Conservation (phyloP, 2,888 invertebrate species). For the Tetragnatha montana region DNA sequence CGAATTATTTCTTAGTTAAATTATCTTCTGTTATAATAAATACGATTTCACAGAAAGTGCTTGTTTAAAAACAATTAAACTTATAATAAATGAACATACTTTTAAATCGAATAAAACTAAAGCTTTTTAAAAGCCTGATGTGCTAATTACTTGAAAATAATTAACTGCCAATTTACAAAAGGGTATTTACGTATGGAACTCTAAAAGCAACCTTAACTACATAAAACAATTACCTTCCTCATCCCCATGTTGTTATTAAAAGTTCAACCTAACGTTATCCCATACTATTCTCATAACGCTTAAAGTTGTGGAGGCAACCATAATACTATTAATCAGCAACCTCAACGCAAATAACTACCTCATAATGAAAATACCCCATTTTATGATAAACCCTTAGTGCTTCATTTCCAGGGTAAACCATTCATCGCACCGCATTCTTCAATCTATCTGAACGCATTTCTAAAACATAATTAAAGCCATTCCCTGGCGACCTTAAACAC, state of each 20-base stretch:
- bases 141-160: too few relatives aligned
- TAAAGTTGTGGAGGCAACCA: background rate
- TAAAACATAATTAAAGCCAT: slow-evolving; percentile 59
- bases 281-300: background rate
- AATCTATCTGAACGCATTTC: slow-evolving; percentile 46
- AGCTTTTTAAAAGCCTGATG: too few relatives aligned
- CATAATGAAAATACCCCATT: slow-evolving; percentile 20
- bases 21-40: too few relatives aligned
- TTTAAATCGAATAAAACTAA: too few relatives aligned
- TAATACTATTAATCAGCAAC: background rate
- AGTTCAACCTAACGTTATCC: background rate
- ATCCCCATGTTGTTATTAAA: background rate
- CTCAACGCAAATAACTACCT: slow-evolving; percentile 9
- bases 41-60: too few relatives aligned
- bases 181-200: too few relatives aligned
- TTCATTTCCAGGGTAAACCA: slow-evolving; percentile 36
- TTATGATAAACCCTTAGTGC: background rate
- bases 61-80: too few relatives aligned
- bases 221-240: background rate
- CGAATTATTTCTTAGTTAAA: too few relatives aligned
- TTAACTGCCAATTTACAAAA: too few relatives aligned
- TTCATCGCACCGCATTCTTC: slow-evolving; percentile 48
- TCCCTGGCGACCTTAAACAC: slow-evolving; percentile 40
- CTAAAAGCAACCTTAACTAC: background rate
- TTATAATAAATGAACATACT: too few relatives aligned